phyloP scores from a whole-genome alignment of 1,140 invertebrate species.

The Microplitis mediator region DNA sequence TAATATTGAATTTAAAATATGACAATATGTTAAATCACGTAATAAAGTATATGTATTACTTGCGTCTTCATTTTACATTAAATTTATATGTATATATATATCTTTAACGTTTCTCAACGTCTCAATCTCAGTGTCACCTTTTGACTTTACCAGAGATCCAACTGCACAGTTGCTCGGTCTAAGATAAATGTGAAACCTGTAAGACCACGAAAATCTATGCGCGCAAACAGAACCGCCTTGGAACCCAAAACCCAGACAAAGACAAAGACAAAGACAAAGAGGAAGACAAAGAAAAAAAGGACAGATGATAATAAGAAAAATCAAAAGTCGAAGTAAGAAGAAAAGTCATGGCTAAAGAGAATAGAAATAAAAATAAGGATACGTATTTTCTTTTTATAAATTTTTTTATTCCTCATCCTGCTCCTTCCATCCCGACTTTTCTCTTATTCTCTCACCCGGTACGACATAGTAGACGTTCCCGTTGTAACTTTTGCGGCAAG shows the following conservation, averaged over 20 bases:
- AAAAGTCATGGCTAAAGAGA: not conserved
- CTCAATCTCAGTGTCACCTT: constrained; percentile 1
- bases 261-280: not conserved
- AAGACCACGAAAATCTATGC: constrained; percentile 8
- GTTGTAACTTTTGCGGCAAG: constrained; percentile 12
- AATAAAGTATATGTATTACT: not conserved
- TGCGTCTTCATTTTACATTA: not conserved
- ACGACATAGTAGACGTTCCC: too few relatives aligned
- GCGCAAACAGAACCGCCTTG: not conserved
- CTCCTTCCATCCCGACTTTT: not conserved
- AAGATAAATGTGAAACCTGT: constrained; percentile 20
- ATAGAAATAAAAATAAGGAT: not conserved
- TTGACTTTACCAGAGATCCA: not conserved
- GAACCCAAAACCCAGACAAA: not conserved
- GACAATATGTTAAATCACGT: not conserved
- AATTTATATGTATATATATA: too few relatives aligned
- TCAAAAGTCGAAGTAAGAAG: not conserved
- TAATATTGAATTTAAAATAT: not conserved
- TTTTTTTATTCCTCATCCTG: not conserved
- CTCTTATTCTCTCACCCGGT: too few relatives aligned
- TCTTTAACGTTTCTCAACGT: not conserved
- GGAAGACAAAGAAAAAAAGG: too few relatives aligned
- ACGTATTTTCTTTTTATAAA: not conserved
- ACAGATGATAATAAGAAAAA: too few relatives aligned
- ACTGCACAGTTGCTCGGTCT: not conserved